These are phyloP conservation scores for Indicator indicator DNA, from an alignment of 2,113 vertebrate genomes.

Conservation along the genomic window DNA sequence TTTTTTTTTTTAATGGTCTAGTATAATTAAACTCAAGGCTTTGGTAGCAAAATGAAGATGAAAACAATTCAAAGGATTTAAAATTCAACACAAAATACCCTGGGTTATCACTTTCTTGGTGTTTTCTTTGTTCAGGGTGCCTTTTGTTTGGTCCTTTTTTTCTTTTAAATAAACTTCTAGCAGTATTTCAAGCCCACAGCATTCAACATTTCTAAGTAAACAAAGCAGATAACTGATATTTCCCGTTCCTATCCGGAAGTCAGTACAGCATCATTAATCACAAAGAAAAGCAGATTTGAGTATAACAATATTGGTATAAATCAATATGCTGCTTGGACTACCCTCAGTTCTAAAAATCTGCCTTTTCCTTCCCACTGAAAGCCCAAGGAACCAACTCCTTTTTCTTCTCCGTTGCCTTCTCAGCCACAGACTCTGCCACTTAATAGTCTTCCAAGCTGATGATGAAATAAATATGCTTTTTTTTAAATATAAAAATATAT, in stretches of 20 bases:
- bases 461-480: background rate
- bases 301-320: background rate
- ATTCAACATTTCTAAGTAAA: background rate
- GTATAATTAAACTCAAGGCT: background rate
- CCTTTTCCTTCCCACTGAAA: slow-evolving; percentile 16
- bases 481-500: background rate
- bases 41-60: background rate
- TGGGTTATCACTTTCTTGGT: background rate
- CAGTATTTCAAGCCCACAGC: background rate
- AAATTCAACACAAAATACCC: background rate
- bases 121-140: background rate
- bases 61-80: background rate
- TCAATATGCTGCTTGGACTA: background rate
- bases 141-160: background rate
- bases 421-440: background rate
- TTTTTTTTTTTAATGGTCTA: background rate
- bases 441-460: background rate
- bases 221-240: slow-evolving; percentile 5
- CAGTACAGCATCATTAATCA: background rate
- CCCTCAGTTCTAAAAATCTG: background rate
- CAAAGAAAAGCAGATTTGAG: background rate
- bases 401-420: slow-evolving; percentile 9
- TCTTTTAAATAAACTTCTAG: slow-evolving; percentile 2
- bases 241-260: slow-evolving; percentile 15
- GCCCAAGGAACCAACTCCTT: background rate